A percentile compares a stretch with the other conserved stretches of the same genome.
Evolutionary conservation across 2,797 vertebrate genomes (phyloP).

Genomic region (Bradypodion ventrale): DNA sequence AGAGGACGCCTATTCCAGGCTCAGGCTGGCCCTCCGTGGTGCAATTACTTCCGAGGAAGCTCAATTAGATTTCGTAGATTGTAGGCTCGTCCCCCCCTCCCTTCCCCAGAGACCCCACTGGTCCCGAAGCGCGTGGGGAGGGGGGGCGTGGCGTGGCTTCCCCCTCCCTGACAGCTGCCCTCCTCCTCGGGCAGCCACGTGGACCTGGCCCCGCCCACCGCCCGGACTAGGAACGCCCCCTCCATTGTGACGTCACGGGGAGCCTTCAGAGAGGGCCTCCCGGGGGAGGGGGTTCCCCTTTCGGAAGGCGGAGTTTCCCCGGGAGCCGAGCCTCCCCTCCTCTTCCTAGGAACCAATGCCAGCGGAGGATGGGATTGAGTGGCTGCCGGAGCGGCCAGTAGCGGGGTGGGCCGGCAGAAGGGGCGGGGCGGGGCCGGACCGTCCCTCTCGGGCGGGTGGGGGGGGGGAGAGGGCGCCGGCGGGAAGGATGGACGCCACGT

Average conservation of each 20-base stretch:
- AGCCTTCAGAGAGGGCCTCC: too few species aligned
- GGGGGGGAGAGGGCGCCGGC: background rate
- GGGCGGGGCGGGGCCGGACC: background rate
- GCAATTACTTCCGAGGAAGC: too few species aligned
- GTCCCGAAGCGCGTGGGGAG: background rate
- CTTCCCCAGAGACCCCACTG: too few species aligned
- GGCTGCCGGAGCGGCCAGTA: background rate
- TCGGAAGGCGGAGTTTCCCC: background rate
- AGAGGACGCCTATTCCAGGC: too few species aligned
- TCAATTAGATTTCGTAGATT: too few species aligned
- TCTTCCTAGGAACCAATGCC: background rate
- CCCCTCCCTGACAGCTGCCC: background rate
- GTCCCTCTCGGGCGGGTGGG: background rate
- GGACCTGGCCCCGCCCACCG: background rate
- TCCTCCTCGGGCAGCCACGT: too few species aligned
- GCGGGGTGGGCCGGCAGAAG: background rate
- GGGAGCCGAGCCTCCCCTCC: background rate
- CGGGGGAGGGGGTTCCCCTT: background rate
- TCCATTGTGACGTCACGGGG: slow-evolving; percentile 28
- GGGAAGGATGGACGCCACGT: background rate
- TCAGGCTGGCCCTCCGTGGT: too few species aligned
- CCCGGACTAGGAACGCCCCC: background rate
- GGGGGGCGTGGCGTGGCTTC: background rate
- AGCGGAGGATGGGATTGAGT: background rate
- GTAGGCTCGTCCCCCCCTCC: too few species aligned